Percentiles rank a stretch among this genome's conserved stretches.
phyloP scores from a whole-genome alignment of 2,888 invertebrate genomes.

The Platypus cylindrus region DNA sequence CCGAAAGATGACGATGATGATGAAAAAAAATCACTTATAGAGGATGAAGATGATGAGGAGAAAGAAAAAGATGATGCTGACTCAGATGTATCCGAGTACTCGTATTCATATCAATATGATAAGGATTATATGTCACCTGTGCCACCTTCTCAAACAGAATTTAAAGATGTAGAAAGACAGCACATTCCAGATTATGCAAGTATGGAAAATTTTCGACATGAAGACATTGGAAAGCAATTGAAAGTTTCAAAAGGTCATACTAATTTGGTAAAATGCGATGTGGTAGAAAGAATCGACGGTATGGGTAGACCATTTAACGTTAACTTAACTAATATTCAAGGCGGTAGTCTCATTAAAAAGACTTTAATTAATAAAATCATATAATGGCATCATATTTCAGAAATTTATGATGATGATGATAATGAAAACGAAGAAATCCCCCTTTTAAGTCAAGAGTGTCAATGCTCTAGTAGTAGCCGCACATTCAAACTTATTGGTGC shows the following conservation, averaged over 20 bases:
- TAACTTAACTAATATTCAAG: too few species aligned
- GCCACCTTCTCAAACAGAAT: conserved; percentile 8
- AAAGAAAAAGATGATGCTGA: conserved; percentile 9
- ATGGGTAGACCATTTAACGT: too few species aligned
- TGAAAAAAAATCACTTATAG: conserved; percentile 4
- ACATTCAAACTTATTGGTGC: too few species aligned
- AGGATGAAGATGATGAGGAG: conserved; percentile 3
- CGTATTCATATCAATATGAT: conserved; percentile 30
- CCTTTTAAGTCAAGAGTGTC: too few species aligned
- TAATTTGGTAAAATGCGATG: conserved; percentile 7
- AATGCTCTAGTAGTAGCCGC: too few species aligned
- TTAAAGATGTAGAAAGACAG: conserved; percentile 30
- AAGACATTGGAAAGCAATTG: conserved; percentile 7
- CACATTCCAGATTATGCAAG: conserved; percentile 28
- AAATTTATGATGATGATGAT: too few species aligned
- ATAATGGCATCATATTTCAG: too few species aligned
- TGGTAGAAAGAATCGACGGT: too few species aligned
- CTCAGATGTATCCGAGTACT: conserved; percentile 24
- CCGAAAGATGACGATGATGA: conserved; percentile 9
- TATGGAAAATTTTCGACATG: conserved; percentile 26
- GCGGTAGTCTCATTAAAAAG: conserved; percentile 7
- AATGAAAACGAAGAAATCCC: too few species aligned
- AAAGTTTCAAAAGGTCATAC: conserved; percentile 9
- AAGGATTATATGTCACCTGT: conserved; percentile 16
- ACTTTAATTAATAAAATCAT: not conserved